Conservation (phyloP, 2,797 vertebrate species). For the Sparidentex hasta region DNA sequence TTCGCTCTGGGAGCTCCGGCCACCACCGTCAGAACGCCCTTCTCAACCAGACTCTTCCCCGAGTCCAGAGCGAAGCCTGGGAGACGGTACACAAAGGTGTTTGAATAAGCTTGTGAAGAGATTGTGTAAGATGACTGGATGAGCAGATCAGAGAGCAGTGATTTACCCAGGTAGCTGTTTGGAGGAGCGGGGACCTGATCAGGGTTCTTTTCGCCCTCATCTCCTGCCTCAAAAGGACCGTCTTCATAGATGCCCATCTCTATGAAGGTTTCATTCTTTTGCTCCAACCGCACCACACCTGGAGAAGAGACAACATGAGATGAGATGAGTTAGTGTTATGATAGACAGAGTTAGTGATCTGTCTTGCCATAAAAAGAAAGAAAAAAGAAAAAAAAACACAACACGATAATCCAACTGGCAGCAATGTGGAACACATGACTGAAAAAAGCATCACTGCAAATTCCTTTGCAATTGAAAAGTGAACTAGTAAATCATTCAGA, state of each 20-base stretch:
- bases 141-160: neutral
- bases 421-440: conserved; percentile 21
- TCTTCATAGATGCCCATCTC: conserved; percentile 89
- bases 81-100: conserved; percentile 36
- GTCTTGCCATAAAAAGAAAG: conserved; percentile 3
- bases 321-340: neutral
- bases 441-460: conserved; percentile 10
- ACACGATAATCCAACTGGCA: conserved; percentile 13
- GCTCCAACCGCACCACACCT: conserved; percentile 95
- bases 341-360: too few species aligned
- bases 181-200: conserved; percentile 89
- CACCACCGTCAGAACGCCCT: conserved; percentile 91
- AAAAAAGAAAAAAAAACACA: conserved; percentile 25
- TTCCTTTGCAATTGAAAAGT: neutral
- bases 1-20: conserved; percentile 96
- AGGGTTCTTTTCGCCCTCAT: conserved; percentile 85
- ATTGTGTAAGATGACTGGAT: neutral
- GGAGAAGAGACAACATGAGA: conserved; percentile 32
- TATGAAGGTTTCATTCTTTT: conserved; percentile 90
- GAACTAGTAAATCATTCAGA: neutral
- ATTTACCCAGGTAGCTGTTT: conserved; percentile 97
- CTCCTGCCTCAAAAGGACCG: conserved; percentile 94
- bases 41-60: conserved; percentile 87
- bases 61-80: conserved; percentile 97
- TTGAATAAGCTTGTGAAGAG: neutral